Evolutionary conservation across 2,113 vertebrate species (phyloP), one percentile per base, ranked within the genome.

Genomic region (Nycticryphes semicollaris): DNA sequence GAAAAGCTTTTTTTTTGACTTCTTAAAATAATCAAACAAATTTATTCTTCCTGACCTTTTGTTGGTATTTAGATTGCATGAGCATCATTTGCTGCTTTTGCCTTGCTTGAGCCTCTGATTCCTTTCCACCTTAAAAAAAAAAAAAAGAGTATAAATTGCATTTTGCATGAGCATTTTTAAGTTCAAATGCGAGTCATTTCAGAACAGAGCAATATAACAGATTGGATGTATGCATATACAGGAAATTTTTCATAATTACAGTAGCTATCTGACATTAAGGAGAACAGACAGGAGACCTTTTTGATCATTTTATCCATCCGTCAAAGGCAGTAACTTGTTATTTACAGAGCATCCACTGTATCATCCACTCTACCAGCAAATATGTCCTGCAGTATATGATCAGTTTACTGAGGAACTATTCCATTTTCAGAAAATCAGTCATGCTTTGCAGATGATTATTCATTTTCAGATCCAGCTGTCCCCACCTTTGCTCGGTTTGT

Each of bases 21-120:
- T 94, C 69, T 60, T 60, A 78, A 89, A 93, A 73, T 16, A 91
- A 95, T 53, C 21, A 81, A 90, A 68, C 6, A 90, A 41, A 91
- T 60, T 51, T 82, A 95, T 94, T 95, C 69, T 80, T 82, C 51
- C 97, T 94, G 96, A 99, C 99, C 98, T 98, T 98, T 98, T 98
- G 98, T 84, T 98, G 97, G 41, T 98, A 96, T 98, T 98, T 99
- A 96, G 98, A 98, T 64, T 90, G 87, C 11, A 76, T 70, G 20
- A 95, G 90, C 16, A 96, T 94, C 63, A 57, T 24, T 16, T 97
- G 95, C 94, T 99, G 99, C 25, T 89, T 98, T 95, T 96, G 95
- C 64, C 99, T 98, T 78, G 95, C 99, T 97, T 98, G 98, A 91
- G 84, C 70, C 74, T 98, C 84, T 14, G 98, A 97, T 37, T 87